A percentile compares a stretch with the other conserved stretches of the same genome.
phyloP scores from a whole-genome alignment of 1,140 invertebrate species.

The Bombus sibiricus region DNA sequence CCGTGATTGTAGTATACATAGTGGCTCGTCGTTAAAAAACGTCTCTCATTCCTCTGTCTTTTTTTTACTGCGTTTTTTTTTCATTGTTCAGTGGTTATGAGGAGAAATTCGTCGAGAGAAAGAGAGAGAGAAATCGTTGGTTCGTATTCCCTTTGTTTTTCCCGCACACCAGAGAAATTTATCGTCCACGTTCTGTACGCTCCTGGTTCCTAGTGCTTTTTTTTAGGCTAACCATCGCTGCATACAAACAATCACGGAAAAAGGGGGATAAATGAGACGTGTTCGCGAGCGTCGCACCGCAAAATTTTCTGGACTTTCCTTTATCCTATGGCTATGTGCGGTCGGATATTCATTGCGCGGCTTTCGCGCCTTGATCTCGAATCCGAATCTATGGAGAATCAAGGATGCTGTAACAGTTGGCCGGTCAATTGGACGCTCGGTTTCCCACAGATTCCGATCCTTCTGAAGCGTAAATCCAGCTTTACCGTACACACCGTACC shows the following conservation, averaged over 20 bases:
- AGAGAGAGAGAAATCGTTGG: no score
- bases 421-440: constrained; percentile 47
- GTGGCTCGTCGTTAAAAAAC: background rate
- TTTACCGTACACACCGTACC: background rate
- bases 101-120: background rate
- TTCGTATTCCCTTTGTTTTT: background rate
- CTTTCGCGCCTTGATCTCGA: constrained; percentile 28
- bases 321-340: background rate
- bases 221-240: no score
- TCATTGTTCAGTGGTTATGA: background rate
- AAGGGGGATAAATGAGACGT: background rate
- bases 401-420: constrained; percentile 22
- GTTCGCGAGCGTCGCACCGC: background rate
- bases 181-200: background rate
- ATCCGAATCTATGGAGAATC: constrained; percentile 15
- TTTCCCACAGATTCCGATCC: constrained; percentile 44
- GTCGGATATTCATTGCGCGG: constrained; percentile 4
- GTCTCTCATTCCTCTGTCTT: background rate
- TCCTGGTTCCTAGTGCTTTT: background rate
- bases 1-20: no score
- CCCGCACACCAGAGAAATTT: background rate
- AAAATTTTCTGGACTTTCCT: constrained; percentile 11
- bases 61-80: no score
- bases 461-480: constrained; percentile 39
- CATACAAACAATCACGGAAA: background rate